phyloP scores from a whole-genome alignment of 2,888 invertebrate species.

The Erynnis tages region DNA sequence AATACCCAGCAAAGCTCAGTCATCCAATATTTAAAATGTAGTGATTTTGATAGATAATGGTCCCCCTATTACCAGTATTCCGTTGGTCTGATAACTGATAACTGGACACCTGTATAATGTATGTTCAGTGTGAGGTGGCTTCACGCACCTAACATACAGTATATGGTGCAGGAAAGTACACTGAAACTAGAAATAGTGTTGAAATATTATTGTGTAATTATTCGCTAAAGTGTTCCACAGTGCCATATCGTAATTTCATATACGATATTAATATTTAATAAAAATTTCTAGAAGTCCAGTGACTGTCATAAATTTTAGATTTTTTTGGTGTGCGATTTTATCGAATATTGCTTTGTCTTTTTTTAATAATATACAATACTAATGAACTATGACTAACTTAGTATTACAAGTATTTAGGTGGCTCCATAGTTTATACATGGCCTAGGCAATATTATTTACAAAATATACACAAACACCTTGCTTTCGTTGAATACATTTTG shows the following conservation, averaged over 20 bases:
- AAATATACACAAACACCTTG: not conserved
- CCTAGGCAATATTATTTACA: not conserved
- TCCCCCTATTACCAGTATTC: no score
- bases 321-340: conserved; percentile 4
- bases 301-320: conserved; percentile 1
- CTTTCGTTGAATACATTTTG: not conserved
- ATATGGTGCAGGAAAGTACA: no score
- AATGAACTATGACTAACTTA: not conserved
- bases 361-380: conserved; percentile 16
- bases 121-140: no score
- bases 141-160: no score
- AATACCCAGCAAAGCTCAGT: no score
- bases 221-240: conserved; percentile 21
- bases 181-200: no score
- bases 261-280: conserved; percentile 25
- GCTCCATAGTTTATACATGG: not conserved
- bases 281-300: conserved; percentile 19
- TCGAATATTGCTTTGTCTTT: conserved; percentile 9
- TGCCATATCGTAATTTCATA: conserved; percentile 25
- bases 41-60: no score
- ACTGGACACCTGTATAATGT: no score
- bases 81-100: no score
- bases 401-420: not conserved
- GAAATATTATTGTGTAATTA: not conserved
- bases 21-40: no score